Base-by-base conservation (phyloP, 2,113 vertebrate genomes). In the Cepphus grylle region DNA sequence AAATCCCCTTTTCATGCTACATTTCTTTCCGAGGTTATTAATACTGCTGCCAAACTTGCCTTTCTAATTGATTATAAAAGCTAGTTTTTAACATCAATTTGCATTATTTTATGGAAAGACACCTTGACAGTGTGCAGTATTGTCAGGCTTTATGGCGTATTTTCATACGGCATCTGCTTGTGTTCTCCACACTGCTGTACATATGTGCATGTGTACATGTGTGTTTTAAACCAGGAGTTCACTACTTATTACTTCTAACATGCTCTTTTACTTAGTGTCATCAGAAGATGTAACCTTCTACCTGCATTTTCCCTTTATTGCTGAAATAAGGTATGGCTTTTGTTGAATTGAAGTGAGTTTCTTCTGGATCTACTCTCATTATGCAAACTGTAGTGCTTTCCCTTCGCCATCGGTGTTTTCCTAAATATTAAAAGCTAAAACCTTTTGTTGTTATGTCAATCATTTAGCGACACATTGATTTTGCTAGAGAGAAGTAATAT, bases 381-480 rank as follows among this genome's bases (percentile, higher is more conserved):
- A 83, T 18, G 25, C 45, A 84, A 71, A 70, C 76, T 27, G 21
- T 16, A 65, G 18, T 4, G 47, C 38, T 85, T 89, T 91, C 52
- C 85, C 30, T 93, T 89, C 36, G 40, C 40, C 15, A 49, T 36
- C 49, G 53, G 14, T 61, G 32, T 74, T 92, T 67, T 90, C 50
- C 71, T 65, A 85, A 86, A 93, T 30, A 67, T 55, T 47, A 78
- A 88, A 90, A 90, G n/a, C 63, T 40, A 81, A 74, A 85, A 52
- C 59, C 49, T 96, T 84, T 87, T 85, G 74, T 88, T 30, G 19
- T 47, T 79, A 67, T 6, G 26, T 65, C 87, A 87, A 7, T 85
- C 74, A 61, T 23, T 88, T 56, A 86, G 52, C 3, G 1, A 82
- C 29, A 55, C 38, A 61, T 53, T 66, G 66, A 66, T 92, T 95